These are phyloP conservation scores for Solenodon paradoxus DNA, from an alignment of 2,113 vertebrate genomes.

Conservation along the genomic window DNA sequence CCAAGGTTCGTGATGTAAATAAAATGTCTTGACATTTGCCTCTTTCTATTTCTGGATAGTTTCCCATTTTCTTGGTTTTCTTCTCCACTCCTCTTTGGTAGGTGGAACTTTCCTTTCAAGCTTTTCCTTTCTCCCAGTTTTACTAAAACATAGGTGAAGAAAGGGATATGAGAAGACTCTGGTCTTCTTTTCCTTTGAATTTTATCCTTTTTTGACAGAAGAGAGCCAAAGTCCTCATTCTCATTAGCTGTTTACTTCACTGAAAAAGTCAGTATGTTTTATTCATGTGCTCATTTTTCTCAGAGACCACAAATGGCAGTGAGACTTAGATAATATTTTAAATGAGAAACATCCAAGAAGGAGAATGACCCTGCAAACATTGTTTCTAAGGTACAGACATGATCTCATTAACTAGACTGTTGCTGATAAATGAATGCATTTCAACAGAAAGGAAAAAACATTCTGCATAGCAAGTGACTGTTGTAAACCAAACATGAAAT, in stretches of 20 bases:
- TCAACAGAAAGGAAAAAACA: background rate
- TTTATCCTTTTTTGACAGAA: background rate
- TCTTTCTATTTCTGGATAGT: background rate
- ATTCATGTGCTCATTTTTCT: background rate
- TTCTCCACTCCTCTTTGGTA: background rate
- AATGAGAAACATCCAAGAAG: background rate
- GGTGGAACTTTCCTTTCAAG: background rate
- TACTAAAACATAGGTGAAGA: background rate
- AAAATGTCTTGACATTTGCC: background rate
- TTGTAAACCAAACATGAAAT: conserved; percentile 6
- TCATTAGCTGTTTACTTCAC: background rate
- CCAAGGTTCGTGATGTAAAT: background rate
- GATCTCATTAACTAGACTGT: background rate
- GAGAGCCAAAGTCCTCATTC: background rate
- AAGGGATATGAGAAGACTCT: background rate
- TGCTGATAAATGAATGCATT: background rate
- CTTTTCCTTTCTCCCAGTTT: background rate
- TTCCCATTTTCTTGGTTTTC: background rate
- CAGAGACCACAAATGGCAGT: background rate
- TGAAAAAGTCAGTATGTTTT: background rate
- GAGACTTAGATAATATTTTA: background rate
- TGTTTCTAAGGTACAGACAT: background rate
- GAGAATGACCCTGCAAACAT: background rate
- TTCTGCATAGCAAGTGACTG: background rate
- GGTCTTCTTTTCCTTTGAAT: background rate